Base-by-base conservation (phyloP, 2,113 vertebrate genomes). In the Megalops atlanticus region DNA sequence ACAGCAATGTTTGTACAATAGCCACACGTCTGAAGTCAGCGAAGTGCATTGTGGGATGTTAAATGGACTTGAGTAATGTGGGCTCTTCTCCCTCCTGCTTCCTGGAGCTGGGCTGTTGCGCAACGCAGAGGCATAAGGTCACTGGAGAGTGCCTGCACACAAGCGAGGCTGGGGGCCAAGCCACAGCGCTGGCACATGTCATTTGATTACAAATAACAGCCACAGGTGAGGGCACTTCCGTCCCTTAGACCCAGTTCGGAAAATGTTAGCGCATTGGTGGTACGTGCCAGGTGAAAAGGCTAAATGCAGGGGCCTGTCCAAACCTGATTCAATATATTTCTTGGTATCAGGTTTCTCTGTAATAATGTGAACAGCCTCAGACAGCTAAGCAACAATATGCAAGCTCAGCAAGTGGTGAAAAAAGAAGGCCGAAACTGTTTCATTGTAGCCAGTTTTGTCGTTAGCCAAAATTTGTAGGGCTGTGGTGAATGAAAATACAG, bases 41-140 rank as follows among this genome's bases (percentile, higher is more conserved):
- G 82, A 91, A 91, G 16, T 81, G 89, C 85, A 89, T 88, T 91
- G 87, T 92, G 90, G 85, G 83, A 84, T 84, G 77, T 88, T 74
- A 86, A 90, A 82, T 84, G 80, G 76, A 86, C 84, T 87, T 87
- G 84, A 89, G 85, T 84, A 88, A 88, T 84, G 79, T 78, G 82
- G 82, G 86, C 86, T 74, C 90, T 84, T 75, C 77, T 36, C 82
- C 88, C 92, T 90, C 88, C 89, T 87, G 78, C 79, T 81, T 31
- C 52, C 73, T 81, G 83, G 58, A 81, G 80, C 79, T 72, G 31
- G 15, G 21, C 83, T 68, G 83, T 89, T 90, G 81, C 86, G 81
- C 77, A 89, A 84, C 74, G 40, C 35, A 75, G 79, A n/a, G 80
- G 73, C 73, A 24, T 70, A 21, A 80, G 86, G 88, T 91, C 86